Conservation (phyloP, 1,140 invertebrate species). For the Bombus impatiens region DNA sequence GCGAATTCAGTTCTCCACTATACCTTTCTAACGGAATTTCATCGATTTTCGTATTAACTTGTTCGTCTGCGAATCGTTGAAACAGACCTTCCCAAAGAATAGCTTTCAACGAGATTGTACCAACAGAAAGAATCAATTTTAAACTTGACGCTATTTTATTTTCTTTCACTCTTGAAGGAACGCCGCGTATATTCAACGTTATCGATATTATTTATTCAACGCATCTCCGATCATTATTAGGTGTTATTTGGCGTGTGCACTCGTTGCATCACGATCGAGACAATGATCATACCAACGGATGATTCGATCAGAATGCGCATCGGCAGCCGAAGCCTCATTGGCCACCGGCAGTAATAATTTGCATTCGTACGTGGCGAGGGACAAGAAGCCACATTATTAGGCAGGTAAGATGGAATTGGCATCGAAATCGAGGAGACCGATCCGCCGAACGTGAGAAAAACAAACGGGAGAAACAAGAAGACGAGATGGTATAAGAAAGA, state of each 20-base stretch:
- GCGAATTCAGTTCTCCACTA: background rate
- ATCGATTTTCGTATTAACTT: slow-evolving; percentile 15
- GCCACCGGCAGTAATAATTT: slow-evolving; percentile 75
- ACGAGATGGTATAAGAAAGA: slow-evolving; percentile 30
- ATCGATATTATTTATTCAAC: background rate
- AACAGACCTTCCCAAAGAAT: background rate
- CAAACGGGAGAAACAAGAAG: background rate
- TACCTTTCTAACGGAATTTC: background rate
- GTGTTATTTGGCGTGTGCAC: slow-evolving; percentile 6
- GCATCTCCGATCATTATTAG: background rate
- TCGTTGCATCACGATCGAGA: background rate
- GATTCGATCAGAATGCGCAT: background rate
- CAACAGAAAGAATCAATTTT: slow-evolving; percentile 3
- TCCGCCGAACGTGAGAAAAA: background rate
- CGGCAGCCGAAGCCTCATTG: slow-evolving; percentile 76
- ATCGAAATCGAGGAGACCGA: slow-evolving; percentile 63
- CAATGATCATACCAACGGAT: background rate
- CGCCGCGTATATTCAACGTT: no score
- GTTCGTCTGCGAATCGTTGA: background rate
- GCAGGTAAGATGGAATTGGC: slow-evolving; percentile 68
- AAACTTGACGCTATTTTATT: background rate
- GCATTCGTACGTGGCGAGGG: slow-evolving; percentile 74
- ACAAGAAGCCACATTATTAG: slow-evolving; percentile 78
- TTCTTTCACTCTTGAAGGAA: background rate
- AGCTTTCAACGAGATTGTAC: background rate